A percentile compares a stretch with the other conserved stretches of the same genome.
phyloP scores from a whole-genome alignment of 2,888 invertebrate genomes.

The Keiferia lycopersicella region DNA sequence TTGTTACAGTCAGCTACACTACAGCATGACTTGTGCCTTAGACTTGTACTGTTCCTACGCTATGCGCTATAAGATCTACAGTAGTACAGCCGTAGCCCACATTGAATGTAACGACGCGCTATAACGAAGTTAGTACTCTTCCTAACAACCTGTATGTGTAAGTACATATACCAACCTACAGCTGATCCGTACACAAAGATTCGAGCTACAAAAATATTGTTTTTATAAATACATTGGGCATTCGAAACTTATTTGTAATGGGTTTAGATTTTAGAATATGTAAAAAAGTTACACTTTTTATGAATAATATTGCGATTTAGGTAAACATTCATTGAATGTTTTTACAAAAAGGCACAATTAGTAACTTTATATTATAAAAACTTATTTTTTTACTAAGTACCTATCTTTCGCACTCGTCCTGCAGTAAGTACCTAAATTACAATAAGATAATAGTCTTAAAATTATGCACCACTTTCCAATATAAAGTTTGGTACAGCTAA shows the following conservation, averaged over 20 bases:
- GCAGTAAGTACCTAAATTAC: constrained; percentile 43
- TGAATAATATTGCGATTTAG: constrained; percentile 30
- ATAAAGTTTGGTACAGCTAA: constrained; percentile 45
- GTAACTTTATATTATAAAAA: constrained; percentile 35
- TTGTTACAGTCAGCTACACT: no score
- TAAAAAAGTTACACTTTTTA: no score
- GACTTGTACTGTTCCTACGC: no score
- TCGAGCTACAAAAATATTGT: constrained; percentile 8
- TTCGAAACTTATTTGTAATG: constrained; percentile 43
- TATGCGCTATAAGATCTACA: no score
- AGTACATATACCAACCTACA: not conserved
- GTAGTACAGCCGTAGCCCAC: no score
- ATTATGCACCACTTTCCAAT: constrained; percentile 56
- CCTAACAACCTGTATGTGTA: no score
- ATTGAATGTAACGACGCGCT: no score
- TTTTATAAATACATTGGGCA: constrained; percentile 39
- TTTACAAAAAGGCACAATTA: constrained; percentile 65
- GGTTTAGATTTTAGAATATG: constrained; percentile 29
- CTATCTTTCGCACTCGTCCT: constrained; percentile 39
- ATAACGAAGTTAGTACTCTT: no score
- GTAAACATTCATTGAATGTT: constrained; percentile 24
- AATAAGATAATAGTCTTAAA: constrained; percentile 51
- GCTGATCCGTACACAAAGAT: constrained; percentile 25
- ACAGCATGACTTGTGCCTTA: no score
- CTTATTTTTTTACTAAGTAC: not conserved